These are phyloP conservation scores for Phylloscopus whistleri DNA, from an alignment of 2,113 vertebrate species.

Conservation along the genomic window DNA sequence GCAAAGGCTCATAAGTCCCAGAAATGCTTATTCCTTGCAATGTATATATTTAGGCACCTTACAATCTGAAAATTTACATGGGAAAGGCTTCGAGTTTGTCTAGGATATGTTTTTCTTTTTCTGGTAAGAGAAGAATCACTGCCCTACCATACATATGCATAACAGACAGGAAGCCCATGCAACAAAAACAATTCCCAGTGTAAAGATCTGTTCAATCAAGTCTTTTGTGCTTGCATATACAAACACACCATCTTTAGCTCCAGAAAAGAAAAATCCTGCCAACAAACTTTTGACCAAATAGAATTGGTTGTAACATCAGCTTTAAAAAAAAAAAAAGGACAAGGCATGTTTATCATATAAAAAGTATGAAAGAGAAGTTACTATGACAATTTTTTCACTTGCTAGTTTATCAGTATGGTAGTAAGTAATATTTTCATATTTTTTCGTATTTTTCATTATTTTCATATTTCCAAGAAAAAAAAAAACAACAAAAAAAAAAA, in stretches of 20 bases:
- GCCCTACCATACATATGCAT: background rate
- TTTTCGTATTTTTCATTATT: background rate
- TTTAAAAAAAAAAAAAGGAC: background rate
- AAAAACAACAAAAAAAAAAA: background rate
- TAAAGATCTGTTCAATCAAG: background rate
- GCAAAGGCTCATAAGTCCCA: background rate
- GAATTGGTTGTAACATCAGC: background rate
- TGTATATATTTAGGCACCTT: background rate
- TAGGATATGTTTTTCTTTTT: background rate
- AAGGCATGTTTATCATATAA: background rate
- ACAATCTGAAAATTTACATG: background rate
- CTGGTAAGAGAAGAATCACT: background rate
- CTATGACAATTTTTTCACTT: background rate
- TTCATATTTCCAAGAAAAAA: background rate
- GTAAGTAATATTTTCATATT: rapidly evolving
- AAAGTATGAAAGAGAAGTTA: background rate
- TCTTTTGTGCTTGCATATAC: background rate
- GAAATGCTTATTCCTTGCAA: background rate
- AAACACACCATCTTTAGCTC: background rate
- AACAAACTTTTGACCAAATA: background rate
- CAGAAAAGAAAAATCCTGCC: background rate
- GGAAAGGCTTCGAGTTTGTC: background rate
- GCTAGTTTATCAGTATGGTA: background rate
- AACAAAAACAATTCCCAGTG: background rate
- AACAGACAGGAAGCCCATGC: background rate